Evolutionary conservation across 2,888 invertebrate genomes (phyloP), one percentile per base, ranked within the genome.

Genomic region (Conus canariensis): DNA sequence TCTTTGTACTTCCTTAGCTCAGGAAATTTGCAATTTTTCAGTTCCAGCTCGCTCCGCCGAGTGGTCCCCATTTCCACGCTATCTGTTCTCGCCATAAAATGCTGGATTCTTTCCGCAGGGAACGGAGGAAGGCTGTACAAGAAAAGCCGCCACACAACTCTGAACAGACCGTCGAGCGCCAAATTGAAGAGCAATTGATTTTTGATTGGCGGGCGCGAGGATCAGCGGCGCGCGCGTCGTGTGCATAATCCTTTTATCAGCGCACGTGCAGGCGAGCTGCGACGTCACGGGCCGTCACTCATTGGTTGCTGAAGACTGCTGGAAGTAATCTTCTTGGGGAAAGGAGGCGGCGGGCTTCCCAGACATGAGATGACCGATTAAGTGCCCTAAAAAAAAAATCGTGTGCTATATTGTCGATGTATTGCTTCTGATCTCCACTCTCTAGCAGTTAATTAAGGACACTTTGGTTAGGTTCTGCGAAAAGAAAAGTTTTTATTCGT

Each of bases 121-220:
- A 45, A 45, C 16, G 22, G 70, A 22, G 70, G 19, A 22, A 22
- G 19, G 70, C 8, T n/a, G 74, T n/a, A n/a, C 8, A n/a, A 74
- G 74, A 74, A 74, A 74, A 74, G 74, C 74, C 22, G 4, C 77
- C 77, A 12, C 30, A 14, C 30, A 30, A 30, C 3, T 30, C 77
- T 77, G 19, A 56, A 56, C 56, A 58, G 82, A 67, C 12, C 64
- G 86, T 9, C n/a, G n/a, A 59, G 59, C 25, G 86, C 64, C 64
- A 88, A 88, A 88, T 80, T 83, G 88, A 88, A 88, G 82, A 83
- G 56, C 83, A 82, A 88, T 88, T 88, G 88, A 82, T 88, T 88
- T 88, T 88, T 88, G 88, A 88, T 88, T 88, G 83, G 88, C 83
- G 82, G 83, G 56, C 58, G 88, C 45, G 82, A 64, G 80, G 80